phyloP scores from a whole-genome alignment of 1,140 invertebrate genomes.

The Apis mellifera region DNA sequence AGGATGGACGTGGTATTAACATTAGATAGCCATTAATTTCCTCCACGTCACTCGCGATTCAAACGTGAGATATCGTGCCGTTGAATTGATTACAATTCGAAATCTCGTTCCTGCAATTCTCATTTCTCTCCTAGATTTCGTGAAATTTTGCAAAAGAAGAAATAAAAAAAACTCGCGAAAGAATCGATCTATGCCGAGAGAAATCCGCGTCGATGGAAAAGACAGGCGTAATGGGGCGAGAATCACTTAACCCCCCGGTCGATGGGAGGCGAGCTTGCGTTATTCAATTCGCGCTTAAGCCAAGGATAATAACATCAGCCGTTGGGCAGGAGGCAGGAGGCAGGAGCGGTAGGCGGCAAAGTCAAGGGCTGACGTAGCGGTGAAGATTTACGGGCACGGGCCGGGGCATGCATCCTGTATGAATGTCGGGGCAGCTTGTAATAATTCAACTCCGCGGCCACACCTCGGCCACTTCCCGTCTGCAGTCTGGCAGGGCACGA shows the following conservation, averaged over 20 bases:
- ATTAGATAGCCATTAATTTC: background rate
- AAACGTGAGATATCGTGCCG: background rate
- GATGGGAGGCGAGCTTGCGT: conserved; percentile 67
- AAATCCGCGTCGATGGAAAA: background rate
- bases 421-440: conserved; percentile 78
- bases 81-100: background rate
- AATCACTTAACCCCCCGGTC: conserved; percentile 76
- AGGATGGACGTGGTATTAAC: background rate
- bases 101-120: too few relatives aligned
- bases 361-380: conserved; percentile 74
- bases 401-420: conserved; percentile 78
- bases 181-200: too few relatives aligned
- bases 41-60: background rate
- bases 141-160: too few relatives aligned
- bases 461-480: conserved; percentile 80
- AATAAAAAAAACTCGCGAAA: too few relatives aligned
- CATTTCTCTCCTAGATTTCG: too few relatives aligned
- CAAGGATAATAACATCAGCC: conserved; percentile 74
- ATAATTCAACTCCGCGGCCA: conserved; percentile 80
- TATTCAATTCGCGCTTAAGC: conserved; percentile 74
- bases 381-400: conserved; percentile 76
- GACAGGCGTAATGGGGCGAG: conserved; percentile 70
- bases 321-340: conserved; percentile 48
- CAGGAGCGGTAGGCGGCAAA: conserved; percentile 30
- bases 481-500: conserved; percentile 71